Percentiles rank a stretch among this genome's conserved stretches.
phyloP scores from a whole-genome alignment of 2,888 invertebrate genomes.

The Ornithoptera alexandrae region DNA sequence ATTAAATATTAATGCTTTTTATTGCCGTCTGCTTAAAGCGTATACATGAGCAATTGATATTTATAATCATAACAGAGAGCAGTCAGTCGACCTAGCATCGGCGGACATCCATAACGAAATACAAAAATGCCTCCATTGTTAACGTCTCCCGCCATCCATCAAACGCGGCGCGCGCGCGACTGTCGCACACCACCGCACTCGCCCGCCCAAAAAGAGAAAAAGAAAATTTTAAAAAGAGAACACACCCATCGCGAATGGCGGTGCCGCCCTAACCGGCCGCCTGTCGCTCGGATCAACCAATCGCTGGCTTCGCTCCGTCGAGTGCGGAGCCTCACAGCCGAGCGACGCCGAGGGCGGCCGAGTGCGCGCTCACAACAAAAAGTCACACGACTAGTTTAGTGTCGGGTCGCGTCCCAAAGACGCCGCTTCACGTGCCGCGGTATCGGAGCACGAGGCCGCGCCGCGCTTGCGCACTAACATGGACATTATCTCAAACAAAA shows the following conservation, averaged over 20 bases:
- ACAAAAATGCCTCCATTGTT: slow-evolving; percentile 55
- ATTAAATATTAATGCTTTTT: slow-evolving; percentile 25
- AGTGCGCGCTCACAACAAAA: slow-evolving; percentile 75
- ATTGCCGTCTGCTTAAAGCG: slow-evolving; percentile 15
- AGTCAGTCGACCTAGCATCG: slow-evolving; percentile 21
- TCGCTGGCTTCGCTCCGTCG: slow-evolving; percentile 41
- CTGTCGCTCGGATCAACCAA: slow-evolving; percentile 51
- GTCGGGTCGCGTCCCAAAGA: slow-evolving; percentile 79
- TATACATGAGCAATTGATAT: slow-evolving; percentile 30
- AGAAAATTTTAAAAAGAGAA: slow-evolving; percentile 75
- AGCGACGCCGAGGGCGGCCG: slow-evolving; percentile 63
- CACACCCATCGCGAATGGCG: slow-evolving; percentile 64
- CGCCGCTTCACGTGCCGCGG: slow-evolving; percentile 73
- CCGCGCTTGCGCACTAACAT: slow-evolving; percentile 70
- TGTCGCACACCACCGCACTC: slow-evolving; percentile 69
- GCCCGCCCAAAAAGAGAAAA: slow-evolving; percentile 78
- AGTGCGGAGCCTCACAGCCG: slow-evolving; percentile 51
- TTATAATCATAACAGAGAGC: slow-evolving; percentile 27
- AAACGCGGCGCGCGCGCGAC: slow-evolving; percentile 68
- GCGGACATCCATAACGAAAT: slow-evolving; percentile 33
- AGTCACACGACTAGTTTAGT: slow-evolving; percentile 78
- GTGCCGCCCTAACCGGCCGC: slow-evolving; percentile 63
- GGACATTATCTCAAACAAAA: slow-evolving; percentile 62
- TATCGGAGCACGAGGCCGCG: slow-evolving; percentile 44
- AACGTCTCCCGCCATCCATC: slow-evolving; percentile 63